These are phyloP conservation scores for Plestiodon gilberti DNA, from an alignment of 2,113 vertebrate genomes.

Conservation along the genomic window DNA sequence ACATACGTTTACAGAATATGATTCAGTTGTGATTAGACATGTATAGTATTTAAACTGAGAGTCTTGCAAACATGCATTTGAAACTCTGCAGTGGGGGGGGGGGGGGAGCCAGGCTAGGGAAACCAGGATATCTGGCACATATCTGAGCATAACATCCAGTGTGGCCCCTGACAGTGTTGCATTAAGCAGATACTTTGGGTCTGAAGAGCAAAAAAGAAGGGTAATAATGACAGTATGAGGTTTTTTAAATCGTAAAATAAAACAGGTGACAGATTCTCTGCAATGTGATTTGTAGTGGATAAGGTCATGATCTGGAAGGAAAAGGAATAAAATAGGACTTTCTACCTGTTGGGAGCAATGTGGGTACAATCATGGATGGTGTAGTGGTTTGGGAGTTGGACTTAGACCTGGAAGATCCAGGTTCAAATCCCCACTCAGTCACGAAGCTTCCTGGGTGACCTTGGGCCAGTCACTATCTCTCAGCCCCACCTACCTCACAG, in stretches of 20 bases:
- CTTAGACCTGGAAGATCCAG: too few species aligned
- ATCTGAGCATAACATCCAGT: background rate
- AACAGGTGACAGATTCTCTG: background rate
- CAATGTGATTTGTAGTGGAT: background rate
- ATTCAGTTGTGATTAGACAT: constrained; percentile 28
- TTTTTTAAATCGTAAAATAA: background rate
- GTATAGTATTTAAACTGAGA: constrained; percentile 9
- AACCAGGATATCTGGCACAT: too few species aligned
- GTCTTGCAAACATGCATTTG: background rate
- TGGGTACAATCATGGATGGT: background rate
- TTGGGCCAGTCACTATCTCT: too few species aligned
- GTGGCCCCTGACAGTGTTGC: background rate
- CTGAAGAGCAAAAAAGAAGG: background rate
- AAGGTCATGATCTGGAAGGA: background rate
- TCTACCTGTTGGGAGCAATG: background rate
- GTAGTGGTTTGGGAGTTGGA: too few species aligned
- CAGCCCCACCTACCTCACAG: too few species aligned
- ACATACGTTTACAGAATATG: constrained; percentile 1
- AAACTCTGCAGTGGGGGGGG: background rate
- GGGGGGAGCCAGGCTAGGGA: too few species aligned
- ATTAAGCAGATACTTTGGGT: background rate
- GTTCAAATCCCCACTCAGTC: too few species aligned
- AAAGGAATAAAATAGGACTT: background rate
- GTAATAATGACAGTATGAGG: background rate
- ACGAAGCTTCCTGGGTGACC: too few species aligned